A percentile compares a stretch with the other conserved stretches of the same genome.
Evolutionary conservation across 2,888 invertebrate genomes (phyloP).

Genomic region (Drosophila macrospina): DNA sequence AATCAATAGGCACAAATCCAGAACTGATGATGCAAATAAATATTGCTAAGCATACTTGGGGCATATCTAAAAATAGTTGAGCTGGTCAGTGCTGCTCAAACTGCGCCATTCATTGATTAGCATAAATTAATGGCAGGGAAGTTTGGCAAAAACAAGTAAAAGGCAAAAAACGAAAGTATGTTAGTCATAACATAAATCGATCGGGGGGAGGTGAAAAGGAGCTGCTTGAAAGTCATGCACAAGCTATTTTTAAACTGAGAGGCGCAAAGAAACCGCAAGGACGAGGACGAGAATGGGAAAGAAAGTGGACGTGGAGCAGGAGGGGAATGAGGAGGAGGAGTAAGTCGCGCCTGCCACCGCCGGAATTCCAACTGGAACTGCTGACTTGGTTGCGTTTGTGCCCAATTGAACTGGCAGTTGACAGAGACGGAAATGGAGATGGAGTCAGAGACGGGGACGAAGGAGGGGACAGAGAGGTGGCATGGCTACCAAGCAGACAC

Average conservation of each 20-base stretch:
- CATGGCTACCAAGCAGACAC: constrained; percentile 35
- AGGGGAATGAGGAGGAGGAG: neutral
- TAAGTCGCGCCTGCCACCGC: constrained; percentile 58
- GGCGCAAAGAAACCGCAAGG: constrained; percentile 60
- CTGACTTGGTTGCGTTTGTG: constrained; percentile 47
- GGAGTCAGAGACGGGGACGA: neutral
- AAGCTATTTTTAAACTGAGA: constrained; percentile 67
- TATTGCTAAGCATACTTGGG: neutral
- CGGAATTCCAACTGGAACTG: constrained; percentile 31
- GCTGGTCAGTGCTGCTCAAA: constrained; percentile 40
- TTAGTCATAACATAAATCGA: constrained; percentile 71
- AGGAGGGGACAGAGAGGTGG: neutral
- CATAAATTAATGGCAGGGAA: constrained; percentile 61
- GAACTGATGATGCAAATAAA: neutral
- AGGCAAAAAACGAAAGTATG: constrained; percentile 74
- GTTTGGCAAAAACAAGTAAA: constrained; percentile 23
- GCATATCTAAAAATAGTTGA: constrained; percentile 21
- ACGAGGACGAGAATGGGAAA: constrained; percentile 28
- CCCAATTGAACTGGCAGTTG: constrained; percentile 61
- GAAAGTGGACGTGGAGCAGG: too few relatives aligned
- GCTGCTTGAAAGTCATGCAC: constrained; percentile 61
- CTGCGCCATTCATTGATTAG: constrained; percentile 58
- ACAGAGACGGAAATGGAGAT: constrained; percentile 33
- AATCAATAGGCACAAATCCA: too few relatives aligned
- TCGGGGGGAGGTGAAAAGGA: constrained; percentile 31